phyloP scores from a whole-genome alignment of 2,888 invertebrate species.

The Thecocarcelia acutangulata region DNA sequence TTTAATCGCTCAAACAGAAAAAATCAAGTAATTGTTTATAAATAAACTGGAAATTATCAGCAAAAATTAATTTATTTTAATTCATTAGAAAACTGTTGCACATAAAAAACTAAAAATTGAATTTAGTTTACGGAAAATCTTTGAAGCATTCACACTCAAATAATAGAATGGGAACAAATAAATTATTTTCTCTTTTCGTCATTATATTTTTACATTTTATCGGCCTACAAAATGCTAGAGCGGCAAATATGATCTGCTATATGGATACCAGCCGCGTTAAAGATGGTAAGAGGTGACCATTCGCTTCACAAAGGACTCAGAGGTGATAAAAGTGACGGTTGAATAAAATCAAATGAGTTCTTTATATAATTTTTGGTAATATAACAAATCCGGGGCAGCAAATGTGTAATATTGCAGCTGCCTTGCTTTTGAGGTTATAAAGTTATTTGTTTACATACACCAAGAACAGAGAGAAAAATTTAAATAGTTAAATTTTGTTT shows the following conservation, averaged over 20 bases:
- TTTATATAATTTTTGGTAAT: no score
- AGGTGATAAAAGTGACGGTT: no score
- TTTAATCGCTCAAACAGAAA: slow-evolving; percentile 12
- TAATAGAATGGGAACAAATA: slow-evolving; percentile 32
- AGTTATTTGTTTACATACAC: no score
- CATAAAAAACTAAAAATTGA: slow-evolving; percentile 21
- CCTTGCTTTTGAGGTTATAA: no score
- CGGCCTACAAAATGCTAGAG: background rate
- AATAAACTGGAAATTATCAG: slow-evolving; percentile 50
- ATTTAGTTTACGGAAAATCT: slow-evolving; percentile 42
- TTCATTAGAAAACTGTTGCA: slow-evolving; percentile 22
- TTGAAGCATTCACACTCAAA: slow-evolving; percentile 21
- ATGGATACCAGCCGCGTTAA: slow-evolving; percentile 62
- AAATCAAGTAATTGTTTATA: slow-evolving; percentile 12
- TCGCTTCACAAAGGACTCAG: no score
- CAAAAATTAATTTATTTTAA: background rate
- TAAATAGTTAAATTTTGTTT: no score
- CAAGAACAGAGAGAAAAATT: no score
- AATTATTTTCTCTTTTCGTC: slow-evolving; percentile 6
- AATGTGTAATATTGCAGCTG: no score
- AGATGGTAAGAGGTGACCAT: slow-evolving; percentile 50
- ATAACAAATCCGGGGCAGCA: no score
- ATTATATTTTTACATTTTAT: slow-evolving; percentile 37
- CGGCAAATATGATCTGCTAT: slow-evolving; percentile 60
- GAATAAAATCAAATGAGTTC: no score